Conservation (phyloP, 2,113 vertebrate genomes). For the Mus pahari region DNA sequence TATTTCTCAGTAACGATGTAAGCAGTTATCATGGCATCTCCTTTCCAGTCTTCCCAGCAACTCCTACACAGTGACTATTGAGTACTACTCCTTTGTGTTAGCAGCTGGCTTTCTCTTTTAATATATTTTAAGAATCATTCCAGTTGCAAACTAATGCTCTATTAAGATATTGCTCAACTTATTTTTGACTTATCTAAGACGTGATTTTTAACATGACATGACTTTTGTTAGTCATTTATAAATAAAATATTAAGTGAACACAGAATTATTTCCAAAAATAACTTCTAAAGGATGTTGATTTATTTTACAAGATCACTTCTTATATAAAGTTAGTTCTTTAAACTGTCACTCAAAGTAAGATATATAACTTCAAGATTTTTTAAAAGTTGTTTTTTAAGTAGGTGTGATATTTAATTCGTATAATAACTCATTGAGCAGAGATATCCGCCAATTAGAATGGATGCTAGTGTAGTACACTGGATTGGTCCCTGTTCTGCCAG, state of each 20-base stretch:
- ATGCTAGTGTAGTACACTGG: not conserved
- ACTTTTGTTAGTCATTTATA: constrained; percentile 26
- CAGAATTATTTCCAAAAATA: constrained; percentile 52
- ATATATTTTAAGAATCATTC: constrained; percentile 74
- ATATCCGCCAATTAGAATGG: not conserved
- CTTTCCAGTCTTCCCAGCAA: constrained; percentile 46
- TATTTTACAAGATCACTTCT: constrained; percentile 32
- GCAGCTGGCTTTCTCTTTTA: constrained; percentile 73
- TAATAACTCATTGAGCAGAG: not conserved
- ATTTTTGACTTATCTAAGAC: constrained; percentile 57
- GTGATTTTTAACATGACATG: constrained; percentile 18
- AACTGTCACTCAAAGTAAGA: constrained; percentile 15
- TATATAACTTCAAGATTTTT: not conserved
- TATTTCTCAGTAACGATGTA: constrained; percentile 32
- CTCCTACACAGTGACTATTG: constrained; percentile 68
- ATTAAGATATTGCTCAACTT: constrained; percentile 55
- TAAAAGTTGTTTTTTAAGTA: constrained; percentile 40
- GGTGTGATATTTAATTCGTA: not conserved
- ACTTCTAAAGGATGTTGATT: constrained; percentile 15
- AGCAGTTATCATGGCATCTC: constrained; percentile 15
- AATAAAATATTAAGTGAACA: constrained; percentile 30
- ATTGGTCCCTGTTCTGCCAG: not conserved
- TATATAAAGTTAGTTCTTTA: constrained; percentile 40
- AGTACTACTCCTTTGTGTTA: constrained; percentile 71
- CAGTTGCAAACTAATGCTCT: constrained; percentile 55